A percentile compares a stretch with the other conserved stretches of the same genome.
These are phyloP conservation scores for Nysson spinosus DNA, from an alignment of 2,888 invertebrate genomes.

Conservation along the genomic window DNA sequence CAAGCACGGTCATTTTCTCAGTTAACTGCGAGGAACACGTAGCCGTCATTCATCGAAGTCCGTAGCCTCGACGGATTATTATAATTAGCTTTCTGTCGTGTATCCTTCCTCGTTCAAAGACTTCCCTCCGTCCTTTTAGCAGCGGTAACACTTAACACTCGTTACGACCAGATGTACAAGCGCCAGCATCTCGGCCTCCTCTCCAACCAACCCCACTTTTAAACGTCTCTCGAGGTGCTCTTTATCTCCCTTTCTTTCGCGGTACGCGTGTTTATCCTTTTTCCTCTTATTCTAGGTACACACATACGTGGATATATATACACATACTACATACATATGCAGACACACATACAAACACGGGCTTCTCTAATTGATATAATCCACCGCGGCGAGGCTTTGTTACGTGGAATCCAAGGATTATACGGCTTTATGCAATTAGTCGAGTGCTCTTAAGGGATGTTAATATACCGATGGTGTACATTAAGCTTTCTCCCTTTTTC, in stretches of 20 bases:
- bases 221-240: slow-evolving; percentile 1
- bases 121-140: slow-evolving; percentile 20
- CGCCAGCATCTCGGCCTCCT: slow-evolving; percentile 33
- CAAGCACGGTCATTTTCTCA: slow-evolving; percentile 17
- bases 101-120: slow-evolving; percentile 28
- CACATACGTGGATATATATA: no score
- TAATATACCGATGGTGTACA: slow-evolving; percentile 40
- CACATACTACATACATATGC: no score
- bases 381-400: slow-evolving; percentile 55
- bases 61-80: slow-evolving; percentile 40
- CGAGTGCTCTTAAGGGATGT: slow-evolving; percentile 46
- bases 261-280: no score
- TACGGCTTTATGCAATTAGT: slow-evolving; percentile 54
- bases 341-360: no score
- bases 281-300: slow-evolving; percentile 17
- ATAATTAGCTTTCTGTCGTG: slow-evolving; percentile 51
- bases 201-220: slow-evolving; percentile 4
- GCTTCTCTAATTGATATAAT: slow-evolving; percentile 59
- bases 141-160: slow-evolving; percentile 48
- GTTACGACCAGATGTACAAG: slow-evolving; percentile 48
- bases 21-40: slow-evolving; percentile 22
- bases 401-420: slow-evolving; percentile 53
- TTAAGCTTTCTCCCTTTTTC: slow-evolving; percentile 39
- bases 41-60: slow-evolving; percentile 33
- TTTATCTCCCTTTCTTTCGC: slow-evolving; percentile 8